Base-by-base conservation (phyloP, 2,113 vertebrate genomes). In the Bagarius yarrelli region DNA sequence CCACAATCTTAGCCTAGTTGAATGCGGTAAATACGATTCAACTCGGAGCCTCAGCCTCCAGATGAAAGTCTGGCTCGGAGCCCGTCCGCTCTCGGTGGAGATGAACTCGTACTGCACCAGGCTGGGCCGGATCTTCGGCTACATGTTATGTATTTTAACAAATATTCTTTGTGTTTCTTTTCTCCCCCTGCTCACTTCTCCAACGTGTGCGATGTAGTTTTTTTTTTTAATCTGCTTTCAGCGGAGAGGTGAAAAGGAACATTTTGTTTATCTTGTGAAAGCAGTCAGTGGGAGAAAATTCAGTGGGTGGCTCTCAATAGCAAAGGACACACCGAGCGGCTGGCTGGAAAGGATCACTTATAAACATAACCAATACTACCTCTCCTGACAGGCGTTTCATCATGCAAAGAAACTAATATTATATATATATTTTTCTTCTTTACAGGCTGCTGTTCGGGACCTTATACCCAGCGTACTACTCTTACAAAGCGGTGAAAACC, bases 401-500 rank as follows among this genome's bases (percentile, higher is more conserved):
- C 53, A 69, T 81, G 77, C 11, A 8, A 72, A 57, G 81, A 80
- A 80, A 81, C 67, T 71, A 59, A 75, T 61, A 23, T 67, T 3
- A 60, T 47, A 14, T 36, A 36, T 61, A 44, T 32, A 34, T 76
- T 53, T 66, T 56, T 82, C 87, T 14, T 78, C 71, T 80, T 79
- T 73, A 63, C 91, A 99, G 97, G 91, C 93, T 99, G 83, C 78
- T 98, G 77, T 99, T 99, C 76, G 97, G 97, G 85, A 98, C 95
- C 4, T 89, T 99, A 80, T 99, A 98, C 87, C 97, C 97, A 55
- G 97, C 97, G 0, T 99, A 99, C 89, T 96, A 96, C 87, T 99
- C 97, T 52, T 99, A 99, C 91, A 98, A 99, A 94, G 97, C 97
- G 53, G 96, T 99, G 88, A 99, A 98, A 94, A 98, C 96, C 87